These are phyloP conservation scores for Tipula lateralis DNA, from an alignment of 2,888 invertebrate genomes.

Conservation along the genomic window DNA sequence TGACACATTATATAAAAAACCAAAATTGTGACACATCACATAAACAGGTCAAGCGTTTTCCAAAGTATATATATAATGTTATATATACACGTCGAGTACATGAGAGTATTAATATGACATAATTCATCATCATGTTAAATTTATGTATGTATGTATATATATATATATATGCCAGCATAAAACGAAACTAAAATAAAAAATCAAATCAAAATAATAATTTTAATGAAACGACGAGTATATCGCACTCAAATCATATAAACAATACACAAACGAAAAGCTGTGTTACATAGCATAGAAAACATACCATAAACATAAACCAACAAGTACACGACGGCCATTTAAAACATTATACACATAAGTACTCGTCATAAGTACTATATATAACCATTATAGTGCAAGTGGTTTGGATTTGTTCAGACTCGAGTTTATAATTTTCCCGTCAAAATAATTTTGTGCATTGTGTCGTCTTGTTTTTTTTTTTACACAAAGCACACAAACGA, in stretches of 20 bases:
- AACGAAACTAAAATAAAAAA: neutral
- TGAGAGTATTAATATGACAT: neutral
- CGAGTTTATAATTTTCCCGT: neutral
- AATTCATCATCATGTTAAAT: neutral
- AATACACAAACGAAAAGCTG: neutral
- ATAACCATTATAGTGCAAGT: neutral
- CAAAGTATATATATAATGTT: neutral
- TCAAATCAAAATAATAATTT: neutral
- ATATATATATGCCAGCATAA: neutral
- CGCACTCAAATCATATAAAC: neutral
- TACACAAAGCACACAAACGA: neutral
- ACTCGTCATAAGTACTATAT: neutral
- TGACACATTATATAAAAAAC: neutral
- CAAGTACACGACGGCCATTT: neutral
- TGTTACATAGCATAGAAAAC: conserved; percentile 13
- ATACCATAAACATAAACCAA: neutral
- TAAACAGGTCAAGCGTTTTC: neutral
- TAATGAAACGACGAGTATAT: neutral
- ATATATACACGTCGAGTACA: neutral
- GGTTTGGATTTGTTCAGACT: neutral
- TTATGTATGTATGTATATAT: too few species aligned
- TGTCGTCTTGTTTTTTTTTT: neutral
- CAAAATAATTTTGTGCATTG: neutral
- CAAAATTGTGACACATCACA: neutral
- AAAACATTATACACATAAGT: neutral